Conservation (phyloP, 2,797 vertebrate genomes). For the Eulemur coronatus region DNA sequence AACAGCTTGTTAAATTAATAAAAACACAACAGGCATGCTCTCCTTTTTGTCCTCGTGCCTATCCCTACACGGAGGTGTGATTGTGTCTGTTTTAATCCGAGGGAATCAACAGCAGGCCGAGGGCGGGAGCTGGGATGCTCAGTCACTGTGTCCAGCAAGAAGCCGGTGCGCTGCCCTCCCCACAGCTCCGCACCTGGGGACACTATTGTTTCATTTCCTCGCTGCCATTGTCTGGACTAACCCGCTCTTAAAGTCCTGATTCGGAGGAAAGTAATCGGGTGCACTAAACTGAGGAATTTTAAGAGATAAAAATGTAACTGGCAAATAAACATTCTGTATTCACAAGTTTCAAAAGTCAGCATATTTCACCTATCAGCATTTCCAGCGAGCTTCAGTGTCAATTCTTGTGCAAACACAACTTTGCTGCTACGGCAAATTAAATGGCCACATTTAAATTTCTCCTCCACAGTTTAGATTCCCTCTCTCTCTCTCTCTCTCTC, state of each 20-base stretch:
- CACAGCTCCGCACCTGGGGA: rapidly evolving
- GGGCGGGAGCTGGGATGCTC: not conserved
- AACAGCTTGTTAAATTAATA: not conserved
- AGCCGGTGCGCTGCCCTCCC: rapidly evolving
- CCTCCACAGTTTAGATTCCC: not conserved
- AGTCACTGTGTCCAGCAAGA: not conserved
- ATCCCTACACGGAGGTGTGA: not conserved
- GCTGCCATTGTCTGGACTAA: not conserved
- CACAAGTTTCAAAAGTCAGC: constrained; percentile 42
- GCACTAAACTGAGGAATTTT: not conserved
- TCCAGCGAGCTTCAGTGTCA: not conserved
- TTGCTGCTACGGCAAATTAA: not conserved
- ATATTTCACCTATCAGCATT: not conserved
- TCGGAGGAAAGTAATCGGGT: not conserved
- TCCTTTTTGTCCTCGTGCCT: not conserved
- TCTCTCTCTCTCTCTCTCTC: not conserved
- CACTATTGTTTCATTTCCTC: rapidly evolving
- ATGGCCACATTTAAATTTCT: not conserved
- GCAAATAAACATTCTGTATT: constrained; percentile 45
- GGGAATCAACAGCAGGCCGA: not conserved
- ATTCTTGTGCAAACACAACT: not conserved
- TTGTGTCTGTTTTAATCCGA: not conserved
- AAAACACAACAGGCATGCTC: not conserved
- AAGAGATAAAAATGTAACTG: constrained; percentile 46
- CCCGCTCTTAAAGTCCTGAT: not conserved